These are phyloP conservation scores for Ridgeia piscesae DNA, from an alignment of 1,140 invertebrate species.

Conservation along the genomic window DNA sequence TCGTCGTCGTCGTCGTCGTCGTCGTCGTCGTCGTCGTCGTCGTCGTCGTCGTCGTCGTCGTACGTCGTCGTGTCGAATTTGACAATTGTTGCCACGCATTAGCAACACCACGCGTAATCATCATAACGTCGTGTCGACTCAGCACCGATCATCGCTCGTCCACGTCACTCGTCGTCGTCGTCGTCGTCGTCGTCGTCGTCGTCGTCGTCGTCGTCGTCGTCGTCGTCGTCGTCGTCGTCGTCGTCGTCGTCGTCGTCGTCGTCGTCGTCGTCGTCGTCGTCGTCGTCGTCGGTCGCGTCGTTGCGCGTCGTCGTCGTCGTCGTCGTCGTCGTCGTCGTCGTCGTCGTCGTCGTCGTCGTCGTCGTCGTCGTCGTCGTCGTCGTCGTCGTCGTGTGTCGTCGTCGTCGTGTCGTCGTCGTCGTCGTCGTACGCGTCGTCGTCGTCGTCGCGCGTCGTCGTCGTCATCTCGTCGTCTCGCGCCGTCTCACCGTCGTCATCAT, in stretches of 20 bases:
- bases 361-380: constrained; percentile 9
- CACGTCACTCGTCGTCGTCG: too few relatives aligned
- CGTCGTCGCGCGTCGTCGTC: not conserved
- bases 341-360: constrained; percentile 17
- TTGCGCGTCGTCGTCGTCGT: not conserved
- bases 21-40: not conserved
- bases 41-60: not conserved
- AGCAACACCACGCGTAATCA: too few relatives aligned
- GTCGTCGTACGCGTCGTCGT: not conserved
- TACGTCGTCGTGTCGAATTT: too few relatives aligned
- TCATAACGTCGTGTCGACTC: too few relatives aligned
- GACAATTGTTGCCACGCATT: too few relatives aligned
- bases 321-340: not conserved
- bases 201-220: not conserved
- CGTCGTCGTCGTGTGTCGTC: not conserved
- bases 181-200: not conserved
- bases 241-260: constrained; percentile 3
- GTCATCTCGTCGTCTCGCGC: not conserved
- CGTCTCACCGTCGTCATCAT: constrained; percentile 2
- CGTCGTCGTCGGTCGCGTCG: not conserved
- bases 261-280: constrained; percentile 18
- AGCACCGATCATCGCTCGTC: too few relatives aligned
- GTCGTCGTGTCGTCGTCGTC: not conserved
- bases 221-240: constrained; percentile 3
- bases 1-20: not conserved